These are phyloP conservation scores for Cheiracanthium punctorium DNA, from an alignment of 2,888 invertebrate species.

Conservation along the genomic window DNA sequence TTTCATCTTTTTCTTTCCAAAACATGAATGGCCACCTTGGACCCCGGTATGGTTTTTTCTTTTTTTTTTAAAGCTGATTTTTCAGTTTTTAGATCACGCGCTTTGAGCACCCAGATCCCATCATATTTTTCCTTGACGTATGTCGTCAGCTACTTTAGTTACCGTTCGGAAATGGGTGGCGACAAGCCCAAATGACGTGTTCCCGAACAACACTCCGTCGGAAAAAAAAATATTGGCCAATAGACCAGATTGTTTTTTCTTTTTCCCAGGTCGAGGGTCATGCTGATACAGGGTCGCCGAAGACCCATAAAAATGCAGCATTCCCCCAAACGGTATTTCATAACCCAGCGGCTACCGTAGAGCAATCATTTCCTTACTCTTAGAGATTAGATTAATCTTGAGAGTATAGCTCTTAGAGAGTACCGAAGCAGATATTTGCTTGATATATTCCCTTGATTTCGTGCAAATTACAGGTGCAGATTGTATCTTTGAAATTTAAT, in stretches of 20 bases:
- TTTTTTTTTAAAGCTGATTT: background rate
- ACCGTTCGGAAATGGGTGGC: conserved; percentile 4
- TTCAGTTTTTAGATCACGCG: background rate
- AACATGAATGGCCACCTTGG: background rate
- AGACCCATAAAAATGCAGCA: conserved; percentile 48
- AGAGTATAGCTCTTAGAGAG: background rate
- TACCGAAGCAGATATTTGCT: too few relatives aligned
- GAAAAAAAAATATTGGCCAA: conserved; percentile 29
- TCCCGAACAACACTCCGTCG: background rate
- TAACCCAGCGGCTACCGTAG: background rate
- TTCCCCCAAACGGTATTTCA: background rate
- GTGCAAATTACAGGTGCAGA: too few relatives aligned
- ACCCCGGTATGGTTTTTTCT: background rate
- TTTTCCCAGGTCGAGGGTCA: conserved; percentile 41
- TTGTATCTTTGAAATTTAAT: too few relatives aligned
- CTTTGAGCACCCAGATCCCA: background rate
- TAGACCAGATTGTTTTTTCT: conserved; percentile 8
- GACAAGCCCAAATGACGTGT: conserved; percentile 1
- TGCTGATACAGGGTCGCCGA: conserved; percentile 19
- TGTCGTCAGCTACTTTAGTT: conserved; percentile 33
- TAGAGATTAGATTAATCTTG: background rate
- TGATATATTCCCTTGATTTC: too few relatives aligned
- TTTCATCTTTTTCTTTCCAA: too few relatives aligned
- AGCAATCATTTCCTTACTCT: too few relatives aligned
- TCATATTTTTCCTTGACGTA: background rate